Evolutionary conservation across 1,140 invertebrate genomes (phyloP).

Genomic region (Nephila pilipes): DNA sequence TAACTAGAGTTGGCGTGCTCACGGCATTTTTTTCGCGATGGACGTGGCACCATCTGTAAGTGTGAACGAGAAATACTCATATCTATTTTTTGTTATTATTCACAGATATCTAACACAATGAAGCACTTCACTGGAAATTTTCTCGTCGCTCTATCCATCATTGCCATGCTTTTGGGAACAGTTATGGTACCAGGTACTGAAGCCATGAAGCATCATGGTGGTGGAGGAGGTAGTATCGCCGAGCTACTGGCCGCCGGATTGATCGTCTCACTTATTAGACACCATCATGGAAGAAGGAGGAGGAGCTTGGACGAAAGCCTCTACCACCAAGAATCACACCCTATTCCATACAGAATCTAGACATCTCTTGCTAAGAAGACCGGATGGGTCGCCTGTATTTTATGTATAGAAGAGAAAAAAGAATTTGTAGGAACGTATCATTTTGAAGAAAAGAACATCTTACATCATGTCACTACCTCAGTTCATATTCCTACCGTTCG

Average conservation of each 20-base stretch:
- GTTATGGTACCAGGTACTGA: conserved; percentile 36
- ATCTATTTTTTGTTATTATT: no score
- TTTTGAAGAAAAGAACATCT: background rate
- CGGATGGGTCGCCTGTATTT: no score
- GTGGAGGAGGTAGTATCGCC: conserved; percentile 5
- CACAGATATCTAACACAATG: conserved; percentile 26
- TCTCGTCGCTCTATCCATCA: background rate
- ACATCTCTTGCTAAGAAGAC: no score
- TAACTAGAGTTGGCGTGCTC: no score
- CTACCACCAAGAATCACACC: background rate
- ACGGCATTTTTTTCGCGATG: no score
- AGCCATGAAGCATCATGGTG: background rate
- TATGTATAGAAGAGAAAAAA: no score
- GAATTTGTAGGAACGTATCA: no score
- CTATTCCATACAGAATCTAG: background rate
- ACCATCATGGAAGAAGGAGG: conserved; percentile 34
- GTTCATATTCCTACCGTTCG: background rate
- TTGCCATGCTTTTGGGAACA: background rate
- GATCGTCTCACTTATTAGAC: conserved; percentile 30
- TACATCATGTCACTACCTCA: background rate
- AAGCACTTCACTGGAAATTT: conserved; percentile 31
- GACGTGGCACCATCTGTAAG: no score
- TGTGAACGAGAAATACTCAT: no score
- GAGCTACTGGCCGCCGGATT: conserved; percentile 52
- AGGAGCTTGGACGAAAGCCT: conserved; percentile 18